These are phyloP conservation scores for Empidonax traillii DNA, from an alignment of 2,113 vertebrate species.

Conservation along the genomic window DNA sequence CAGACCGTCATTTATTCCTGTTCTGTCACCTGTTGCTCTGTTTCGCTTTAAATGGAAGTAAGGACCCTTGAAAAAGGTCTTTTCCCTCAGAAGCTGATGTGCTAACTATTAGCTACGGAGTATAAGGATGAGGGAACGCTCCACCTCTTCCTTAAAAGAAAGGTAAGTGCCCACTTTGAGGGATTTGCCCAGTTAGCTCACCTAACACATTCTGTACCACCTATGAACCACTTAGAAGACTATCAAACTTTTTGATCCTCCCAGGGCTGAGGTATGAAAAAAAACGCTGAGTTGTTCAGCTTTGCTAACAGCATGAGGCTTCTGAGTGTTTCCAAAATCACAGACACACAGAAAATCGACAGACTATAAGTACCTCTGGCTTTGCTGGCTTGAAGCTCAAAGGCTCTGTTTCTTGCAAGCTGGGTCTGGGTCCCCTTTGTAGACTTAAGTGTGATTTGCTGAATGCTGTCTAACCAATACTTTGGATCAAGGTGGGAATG, in stretches of 20 bases:
- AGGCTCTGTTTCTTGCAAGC: neutral
- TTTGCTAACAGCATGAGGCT: neutral
- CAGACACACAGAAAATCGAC: neutral
- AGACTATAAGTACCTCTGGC: neutral
- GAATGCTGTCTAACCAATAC: neutral
- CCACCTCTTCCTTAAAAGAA: neutral
- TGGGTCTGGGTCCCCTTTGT: neutral
- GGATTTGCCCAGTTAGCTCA: neutral
- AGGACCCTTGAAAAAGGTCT: neutral
- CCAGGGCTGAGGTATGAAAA: neutral
- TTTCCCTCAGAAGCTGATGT: neutral
- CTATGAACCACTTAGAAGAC: neutral
- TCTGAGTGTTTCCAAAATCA: neutral
- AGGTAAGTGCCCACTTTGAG: neutral
- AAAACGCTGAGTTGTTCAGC: neutral
- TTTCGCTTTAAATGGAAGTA: neutral
- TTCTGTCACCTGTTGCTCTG: neutral
- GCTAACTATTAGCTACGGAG: neutral
- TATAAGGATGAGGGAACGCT: neutral
- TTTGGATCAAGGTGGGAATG: neutral
- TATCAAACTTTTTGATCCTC: neutral
- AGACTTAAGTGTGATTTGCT: neutral
- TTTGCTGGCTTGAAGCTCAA: neutral
- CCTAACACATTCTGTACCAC: neutral
- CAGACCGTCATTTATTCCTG: neutral